phyloP scores from a whole-genome alignment of 1,140 invertebrate species.

The Mercenaria mercenaria region DNA sequence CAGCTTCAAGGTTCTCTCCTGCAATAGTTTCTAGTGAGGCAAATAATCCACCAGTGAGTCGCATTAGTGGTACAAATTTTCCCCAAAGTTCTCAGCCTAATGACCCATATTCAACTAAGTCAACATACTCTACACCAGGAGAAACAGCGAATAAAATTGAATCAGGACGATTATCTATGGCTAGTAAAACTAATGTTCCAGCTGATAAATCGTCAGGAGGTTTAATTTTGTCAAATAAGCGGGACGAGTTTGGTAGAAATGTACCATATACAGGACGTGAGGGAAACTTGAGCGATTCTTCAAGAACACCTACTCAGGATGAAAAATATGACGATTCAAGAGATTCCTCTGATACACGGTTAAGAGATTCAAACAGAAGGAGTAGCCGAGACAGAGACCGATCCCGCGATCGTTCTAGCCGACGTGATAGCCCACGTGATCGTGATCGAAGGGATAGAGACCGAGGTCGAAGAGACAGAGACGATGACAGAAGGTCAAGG shows the following conservation, averaged over 20 bases:
- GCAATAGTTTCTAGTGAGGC: too few species aligned
- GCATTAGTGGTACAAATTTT: too few species aligned
- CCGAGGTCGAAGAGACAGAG: constrained; percentile 57
- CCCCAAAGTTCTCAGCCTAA: background rate
- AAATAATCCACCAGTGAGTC: too few species aligned
- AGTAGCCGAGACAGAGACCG: constrained; percentile 43
- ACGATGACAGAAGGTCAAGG: constrained; percentile 69
- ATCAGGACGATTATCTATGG: too few species aligned
- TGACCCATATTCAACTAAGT: background rate
- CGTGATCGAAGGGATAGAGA: constrained; percentile 67
- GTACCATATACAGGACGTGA: background rate
- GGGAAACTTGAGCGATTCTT: background rate
- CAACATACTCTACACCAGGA: too few species aligned
- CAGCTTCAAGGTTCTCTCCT: background rate
- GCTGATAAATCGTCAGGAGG: background rate
- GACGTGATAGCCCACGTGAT: constrained; percentile 48
- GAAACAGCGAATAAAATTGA: too few species aligned
- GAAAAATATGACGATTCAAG: background rate
- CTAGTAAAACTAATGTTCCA: background rate
- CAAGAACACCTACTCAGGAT: constrained; percentile 1
- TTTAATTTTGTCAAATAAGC: constrained; percentile 8
- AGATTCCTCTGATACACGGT: background rate
- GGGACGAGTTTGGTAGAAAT: constrained; percentile 50
- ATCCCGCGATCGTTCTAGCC: constrained; percentile 44
- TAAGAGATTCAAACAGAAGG: constrained; percentile 13